Percentiles rank a stretch among this genome's conserved stretches.
Evolutionary conservation across 2,888 invertebrate genomes (phyloP).

Genomic region (Acheta domesticus): DNA sequence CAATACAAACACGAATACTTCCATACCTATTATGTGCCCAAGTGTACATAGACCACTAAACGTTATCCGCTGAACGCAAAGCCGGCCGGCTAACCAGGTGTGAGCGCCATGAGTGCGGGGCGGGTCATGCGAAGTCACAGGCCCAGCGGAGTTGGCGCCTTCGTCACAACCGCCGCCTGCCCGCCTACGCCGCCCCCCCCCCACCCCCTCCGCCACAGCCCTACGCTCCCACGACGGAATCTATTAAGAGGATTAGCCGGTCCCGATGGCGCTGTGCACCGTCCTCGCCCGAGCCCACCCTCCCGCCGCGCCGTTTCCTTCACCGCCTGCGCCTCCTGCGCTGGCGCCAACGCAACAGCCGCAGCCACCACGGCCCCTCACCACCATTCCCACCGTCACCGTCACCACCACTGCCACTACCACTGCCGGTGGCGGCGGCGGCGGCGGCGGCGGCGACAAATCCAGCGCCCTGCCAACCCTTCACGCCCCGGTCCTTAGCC

Average conservation of each 20-base stretch:
- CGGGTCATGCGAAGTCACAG: background rate
- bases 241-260: conserved; percentile 18
- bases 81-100: background rate
- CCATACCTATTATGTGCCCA: no score
- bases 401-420: background rate
- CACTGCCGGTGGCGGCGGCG: background rate
- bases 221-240: background rate
- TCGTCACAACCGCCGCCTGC: background rate
- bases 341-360: background rate
- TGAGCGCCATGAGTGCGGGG: background rate
- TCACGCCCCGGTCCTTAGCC: conserved; percentile 18
- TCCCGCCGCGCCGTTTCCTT: background rate
- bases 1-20: no score
- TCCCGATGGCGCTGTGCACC: background rate
- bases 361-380: background rate
- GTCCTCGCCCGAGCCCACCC: background rate
- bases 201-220: background rate
- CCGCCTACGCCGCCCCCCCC: background rate
- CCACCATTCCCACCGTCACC: no score
- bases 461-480: background rate
- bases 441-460: background rate
- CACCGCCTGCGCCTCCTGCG: background rate
- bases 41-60: no score
- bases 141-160: background rate
- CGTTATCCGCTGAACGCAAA: background rate